A percentile compares a stretch with the other conserved stretches of the same genome.
Evolutionary conservation across 1,140 invertebrate species (phyloP).

Genomic region (Vanessa atalanta): DNA sequence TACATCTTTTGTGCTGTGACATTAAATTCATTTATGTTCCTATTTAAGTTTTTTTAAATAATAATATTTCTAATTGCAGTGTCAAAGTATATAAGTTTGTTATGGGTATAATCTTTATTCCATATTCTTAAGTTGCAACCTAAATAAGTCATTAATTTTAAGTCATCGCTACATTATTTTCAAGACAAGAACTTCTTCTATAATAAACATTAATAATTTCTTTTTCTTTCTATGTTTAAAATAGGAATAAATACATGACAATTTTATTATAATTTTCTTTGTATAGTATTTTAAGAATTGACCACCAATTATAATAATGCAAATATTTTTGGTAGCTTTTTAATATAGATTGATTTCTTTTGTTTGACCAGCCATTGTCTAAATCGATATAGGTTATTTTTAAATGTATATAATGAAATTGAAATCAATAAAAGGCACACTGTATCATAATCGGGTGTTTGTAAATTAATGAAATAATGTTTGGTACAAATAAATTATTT

Average conservation of each 20-base stretch:
- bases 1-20: slow-evolving; percentile 2
- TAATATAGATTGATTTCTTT: neutral
- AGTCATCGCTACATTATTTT: slow-evolving; percentile 33
- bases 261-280: neutral
- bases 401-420: slow-evolving; percentile 41
- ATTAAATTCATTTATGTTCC: slow-evolving; percentile 18
- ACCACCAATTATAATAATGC: neutral
- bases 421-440: slow-evolving; percentile 30
- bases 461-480: slow-evolving; percentile 44
- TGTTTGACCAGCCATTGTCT: neutral
- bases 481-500: slow-evolving; percentile 67
- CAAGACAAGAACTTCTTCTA: neutral
- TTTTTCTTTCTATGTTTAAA: neutral
- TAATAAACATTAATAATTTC: neutral
- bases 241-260: neutral
- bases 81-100: slow-evolving; percentile 42
- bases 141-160: slow-evolving; percentile 60
- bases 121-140: slow-evolving; percentile 51
- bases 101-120: slow-evolving; percentile 63
- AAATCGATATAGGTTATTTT: slow-evolving; percentile 11
- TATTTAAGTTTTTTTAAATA: slow-evolving; percentile 14
- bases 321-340: neutral
- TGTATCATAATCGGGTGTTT: slow-evolving; percentile 29
- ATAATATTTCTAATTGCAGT: slow-evolving; percentile 4
- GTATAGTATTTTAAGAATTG: slow-evolving; percentile 1